phyloP scores from a whole-genome alignment of 2,888 invertebrate genomes.

The Coelopa pilipes region DNA sequence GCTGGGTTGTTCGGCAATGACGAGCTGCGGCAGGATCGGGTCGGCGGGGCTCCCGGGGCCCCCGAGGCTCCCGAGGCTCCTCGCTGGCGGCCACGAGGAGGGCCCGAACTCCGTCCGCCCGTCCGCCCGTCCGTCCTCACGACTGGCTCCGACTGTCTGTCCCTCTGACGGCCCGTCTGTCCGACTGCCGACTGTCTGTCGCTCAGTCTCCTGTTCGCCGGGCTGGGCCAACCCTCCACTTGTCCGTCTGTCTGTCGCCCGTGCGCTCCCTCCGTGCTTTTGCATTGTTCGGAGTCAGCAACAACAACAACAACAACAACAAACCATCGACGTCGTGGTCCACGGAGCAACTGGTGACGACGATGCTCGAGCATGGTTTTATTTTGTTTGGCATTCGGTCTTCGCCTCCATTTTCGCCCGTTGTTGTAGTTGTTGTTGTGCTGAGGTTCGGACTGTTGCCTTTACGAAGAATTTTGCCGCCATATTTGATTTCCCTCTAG shows the following conservation, averaged over 20 bases:
- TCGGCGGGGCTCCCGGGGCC: no score
- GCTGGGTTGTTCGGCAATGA: no score
- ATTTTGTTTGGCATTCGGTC: not conserved
- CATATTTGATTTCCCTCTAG: conserved; percentile 27
- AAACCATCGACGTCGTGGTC: not conserved
- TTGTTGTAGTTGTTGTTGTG: no score
- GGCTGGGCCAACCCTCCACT: not conserved
- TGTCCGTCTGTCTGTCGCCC: not conserved
- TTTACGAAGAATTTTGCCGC: conserved; percentile 13
- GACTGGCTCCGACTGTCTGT: no score
- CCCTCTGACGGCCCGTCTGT: not conserved
- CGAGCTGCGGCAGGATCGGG: no score
- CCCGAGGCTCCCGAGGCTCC: no score
- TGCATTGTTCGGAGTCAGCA: not conserved
- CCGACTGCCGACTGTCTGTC: not conserved
- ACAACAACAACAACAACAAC: not conserved
- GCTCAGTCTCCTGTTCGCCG: not conserved
- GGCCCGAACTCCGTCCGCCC: no score
- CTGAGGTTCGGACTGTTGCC: no score
- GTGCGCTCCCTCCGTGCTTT: not conserved
- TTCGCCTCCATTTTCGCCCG: not conserved
- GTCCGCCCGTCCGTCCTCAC: no score
- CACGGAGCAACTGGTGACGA: not conserved
- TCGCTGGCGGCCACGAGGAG: no score
- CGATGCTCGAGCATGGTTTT: conserved; percentile 25